Evolutionary conservation across 2,797 vertebrate genomes (phyloP), one percentile per base, ranked within the genome.

Genomic region (Thalassophryne amazonica): DNA sequence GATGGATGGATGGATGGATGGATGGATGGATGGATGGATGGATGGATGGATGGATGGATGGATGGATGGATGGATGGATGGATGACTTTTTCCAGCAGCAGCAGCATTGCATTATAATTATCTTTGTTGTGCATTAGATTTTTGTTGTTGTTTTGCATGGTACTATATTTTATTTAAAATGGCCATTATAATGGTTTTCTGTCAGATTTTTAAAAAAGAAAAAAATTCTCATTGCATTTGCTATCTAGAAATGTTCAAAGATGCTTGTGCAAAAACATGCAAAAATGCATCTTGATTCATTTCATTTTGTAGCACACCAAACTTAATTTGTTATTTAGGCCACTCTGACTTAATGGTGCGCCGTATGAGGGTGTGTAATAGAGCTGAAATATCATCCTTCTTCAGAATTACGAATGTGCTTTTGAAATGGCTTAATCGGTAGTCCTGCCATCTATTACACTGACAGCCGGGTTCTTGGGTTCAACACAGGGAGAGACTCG

Each of bases 351-450:
- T 19, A 23, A 35, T 51, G 18, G 23, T 24, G 8, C 40, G 45
- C 28, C 31, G 45, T 48, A 47, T 17, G 36, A 46, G 23, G 31
- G 14, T 45, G 27, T 47, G 46, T 18, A 29, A 43, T 45, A 37
- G 25, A 68, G 22, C 20, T 54, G 18, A 56, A 35, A 42, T 60
- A 41, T 60, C 39, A 42, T 28, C 48, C 40, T 10, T 43, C 19
- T 60, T 58, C 52, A 24, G 40, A 41, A 48, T 60, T 9, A 39
- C 49, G 22, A 50, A 57, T 11, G 15, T 22, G 29, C 51, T 49
- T 62, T 58, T 59, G 38, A 72, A 73, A 53, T n/a, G 17, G 49
- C 48, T 54, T 49, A 54, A 51, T 72, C 16, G 40, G 25, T 48
- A 15, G 19, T 61, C 30, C 53, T 47, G 54, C 50, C 59, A 49